Base-by-base conservation (phyloP, 2,888 invertebrate species). In the Ceramica pisi region DNA sequence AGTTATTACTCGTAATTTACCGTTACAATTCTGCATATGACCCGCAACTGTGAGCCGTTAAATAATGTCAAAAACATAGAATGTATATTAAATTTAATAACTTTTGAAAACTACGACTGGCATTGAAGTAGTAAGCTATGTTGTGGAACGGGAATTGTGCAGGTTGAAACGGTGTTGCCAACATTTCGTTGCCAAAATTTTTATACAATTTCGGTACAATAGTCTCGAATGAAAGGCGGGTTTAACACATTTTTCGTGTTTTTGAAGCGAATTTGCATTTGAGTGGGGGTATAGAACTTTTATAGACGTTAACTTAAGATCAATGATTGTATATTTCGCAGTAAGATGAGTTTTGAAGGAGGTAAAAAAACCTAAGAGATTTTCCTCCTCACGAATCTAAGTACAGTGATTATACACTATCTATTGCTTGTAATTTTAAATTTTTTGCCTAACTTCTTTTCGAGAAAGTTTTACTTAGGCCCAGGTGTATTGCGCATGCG, bases 1-100 rank as follows among this genome's bases (percentile, higher is more conserved):
- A 83, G 71, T 81, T 85, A 83, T 78, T 64, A 60, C 72, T 55
- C 81, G 41, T 81, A 85, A 81, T 81, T 85, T 70, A 85, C 71
- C 1, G 67, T 72, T 51, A 72, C 71, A 75, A 66, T 75, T 79
- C 80, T 80, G 83, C 83, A 85, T 84, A 70, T 70, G 82, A 82
- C 68, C 60, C 59, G 59, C 50, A 26, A 61, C 64, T 60, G 62
- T 64, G 46, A 53, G 61, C 68, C 65, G 46, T 64, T 79, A 67
- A 75, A 72, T 82, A 81, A 81, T 72, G 83, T 68, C 83, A 56
- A 66, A 75, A 84, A 84, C 71, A 81, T 64, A 70, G 41, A 64
- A 79, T 57, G 50, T 78, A 55, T 70, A 83, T 81, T 76, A 72
- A 80, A 76, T 81, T 83, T 76, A 67, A 81, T 80, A 83, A 83